Base-by-base conservation (phyloP, 2,888 invertebrate species). In the Laspeyria flexula region DNA sequence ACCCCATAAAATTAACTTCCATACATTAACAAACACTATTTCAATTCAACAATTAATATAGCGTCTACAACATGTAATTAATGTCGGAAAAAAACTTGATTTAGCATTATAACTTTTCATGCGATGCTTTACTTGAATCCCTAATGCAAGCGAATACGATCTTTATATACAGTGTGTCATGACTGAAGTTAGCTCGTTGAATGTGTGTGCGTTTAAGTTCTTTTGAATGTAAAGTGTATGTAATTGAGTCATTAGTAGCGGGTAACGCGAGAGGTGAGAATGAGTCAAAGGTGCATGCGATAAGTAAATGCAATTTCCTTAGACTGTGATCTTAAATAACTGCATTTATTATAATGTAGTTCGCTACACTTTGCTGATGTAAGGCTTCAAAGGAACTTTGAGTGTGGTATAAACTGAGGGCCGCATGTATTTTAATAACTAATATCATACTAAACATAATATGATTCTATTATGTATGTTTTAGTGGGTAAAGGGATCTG, bases 221-320 rank as follows among this genome's bases (percentile, higher is more conserved):
- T 59, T 71, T 60, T 59, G 50, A 46, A 61, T 45, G 47, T 58
- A 31, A 53, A 57, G 55, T 71, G 64, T 58, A 60, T 69, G 73
- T 77, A 88, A 88, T 87, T 86, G 82, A 87, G 82, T 86, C 82
- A 86, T 87, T 86, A 87, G 82, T 76, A 77, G 67, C 71, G 75
- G 75, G 82, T 74, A 81, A 81, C 80, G 75, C 67, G 73, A 81
- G 81, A 84, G 80, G 83, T 81, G 85, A 77, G 79, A 81, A 83
- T 84, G 75, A 81, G 76, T 83, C 80, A 81, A 85, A 85, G 81
- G 81, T 80, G 79, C 78, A 77, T 68, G 75, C 81, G 77, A 86
- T 85, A 82, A 80, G 77, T 80, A 79, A 86, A 85, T 83, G 81
- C 81, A 84, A 86, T 86, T 86, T 85, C 77, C 79, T 75, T 63